Base-by-base conservation (phyloP, 2,888 invertebrate species). In the Drosophila glabriapex region DNA sequence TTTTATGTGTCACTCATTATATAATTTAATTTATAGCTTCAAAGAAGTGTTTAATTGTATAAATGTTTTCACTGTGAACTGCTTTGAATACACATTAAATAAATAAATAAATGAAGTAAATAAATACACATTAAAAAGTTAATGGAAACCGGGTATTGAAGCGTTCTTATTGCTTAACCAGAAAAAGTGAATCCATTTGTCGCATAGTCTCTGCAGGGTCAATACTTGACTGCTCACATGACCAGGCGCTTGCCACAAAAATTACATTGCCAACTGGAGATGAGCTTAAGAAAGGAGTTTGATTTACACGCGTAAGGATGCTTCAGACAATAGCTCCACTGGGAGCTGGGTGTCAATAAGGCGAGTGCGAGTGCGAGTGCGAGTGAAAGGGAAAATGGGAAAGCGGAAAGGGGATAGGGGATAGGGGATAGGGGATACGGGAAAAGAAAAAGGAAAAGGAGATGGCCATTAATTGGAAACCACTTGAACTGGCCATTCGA, bases 401-500 rank as follows among this genome's bases (percentile, higher is more conserved):
- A n/a, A n/a, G n/a, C n/a, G 12, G 29, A 25, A 3, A 9, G 7
- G 22, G 16, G 19, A 4, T 3, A 14, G 1, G 22, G 25, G 25
- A 0, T 4, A 7, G 22, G 9, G 37, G 35, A 25, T 4, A 41
- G 0, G 41, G 19, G 19, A 19, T 4, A 10, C 4, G 7, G 22
- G 46, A 16, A 12, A 22, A 3, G 22, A 6, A n/a, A 12, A 22
- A 3, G 22, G 14, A n/a, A 12, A 14, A 7, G 41, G 10, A 52
- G 37, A 39, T 5, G 46, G 35, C 55, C 78, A 65, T 70, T 70
- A 74, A 74, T 78, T 78, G 62, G 67, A 67, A 61, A 73, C 66
- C 52, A 69, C 78, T 78, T 73, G 66, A 61, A 61, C 67, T 53
- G 78, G 66, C 29, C 64, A 68, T 65, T 74, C 55, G 70, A 74